Percentiles rank a stretch among this genome's conserved stretches.
These are phyloP conservation scores for Podiceps cristatus DNA, from an alignment of 2,113 vertebrate species.

Conservation along the genomic window DNA sequence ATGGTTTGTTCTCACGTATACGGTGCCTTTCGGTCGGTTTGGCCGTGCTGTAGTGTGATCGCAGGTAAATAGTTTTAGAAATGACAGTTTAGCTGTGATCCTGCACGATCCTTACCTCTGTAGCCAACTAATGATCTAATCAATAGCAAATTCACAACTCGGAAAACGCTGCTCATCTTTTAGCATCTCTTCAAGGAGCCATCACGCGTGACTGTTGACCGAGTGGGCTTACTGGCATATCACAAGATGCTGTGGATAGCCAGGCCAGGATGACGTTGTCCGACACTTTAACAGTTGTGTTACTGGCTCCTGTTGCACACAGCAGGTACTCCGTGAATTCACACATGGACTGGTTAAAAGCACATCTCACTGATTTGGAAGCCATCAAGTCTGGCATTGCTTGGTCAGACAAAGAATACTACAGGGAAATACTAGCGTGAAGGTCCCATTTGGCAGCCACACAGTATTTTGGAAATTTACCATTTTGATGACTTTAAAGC, in stretches of 20 bases:
- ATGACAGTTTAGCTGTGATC: background rate
- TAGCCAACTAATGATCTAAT: background rate
- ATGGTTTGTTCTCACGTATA: accelerated
- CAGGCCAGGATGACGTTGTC: background rate
- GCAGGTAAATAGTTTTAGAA: background rate
- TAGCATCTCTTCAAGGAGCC: background rate
- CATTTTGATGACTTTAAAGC: background rate
- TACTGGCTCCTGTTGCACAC: accelerated
- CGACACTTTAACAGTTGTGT: accelerated
- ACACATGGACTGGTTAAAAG: background rate
- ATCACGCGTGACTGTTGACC: background rate
- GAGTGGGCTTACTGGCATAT: background rate
- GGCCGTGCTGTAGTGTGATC: accelerated
- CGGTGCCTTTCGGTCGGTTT: background rate
- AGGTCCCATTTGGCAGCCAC: background rate
- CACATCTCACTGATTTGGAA: accelerated
- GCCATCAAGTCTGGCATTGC: accelerated
- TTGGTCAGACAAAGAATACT: background rate
- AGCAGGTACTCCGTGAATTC: background rate
- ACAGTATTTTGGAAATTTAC: background rate
- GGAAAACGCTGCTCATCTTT: background rate
- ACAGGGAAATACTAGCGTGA: accelerated
- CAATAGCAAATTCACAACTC: accelerated
- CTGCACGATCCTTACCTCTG: background rate
- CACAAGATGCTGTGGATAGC: background rate